phyloP scores from a whole-genome alignment of 1,140 invertebrate species.

The Caligus rogercresseyi region DNA sequence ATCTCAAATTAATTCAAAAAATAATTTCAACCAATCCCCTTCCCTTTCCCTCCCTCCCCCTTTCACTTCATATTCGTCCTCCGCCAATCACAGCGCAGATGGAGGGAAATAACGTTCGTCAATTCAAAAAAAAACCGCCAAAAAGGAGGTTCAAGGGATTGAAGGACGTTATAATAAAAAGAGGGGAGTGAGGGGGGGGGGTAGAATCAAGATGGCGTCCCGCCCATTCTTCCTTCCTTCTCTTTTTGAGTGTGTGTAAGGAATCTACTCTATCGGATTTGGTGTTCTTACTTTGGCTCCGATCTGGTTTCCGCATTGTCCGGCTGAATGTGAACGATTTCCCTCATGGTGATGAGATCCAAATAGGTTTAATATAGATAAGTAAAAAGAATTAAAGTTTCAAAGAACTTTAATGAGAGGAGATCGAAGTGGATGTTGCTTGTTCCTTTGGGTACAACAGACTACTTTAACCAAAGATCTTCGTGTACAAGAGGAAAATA shows the following conservation, averaged over 20 bases:
- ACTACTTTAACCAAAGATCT: background rate
- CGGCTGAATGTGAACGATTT: constrained; percentile 22
- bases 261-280: too few species aligned
- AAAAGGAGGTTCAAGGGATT: background rate
- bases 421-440: constrained; percentile 1
- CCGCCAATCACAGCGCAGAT: too few species aligned
- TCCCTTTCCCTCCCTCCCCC: background rate
- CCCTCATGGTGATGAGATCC: constrained; percentile 7
- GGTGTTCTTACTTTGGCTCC: constrained; percentile 4
- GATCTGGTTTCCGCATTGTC: constrained; percentile 22
- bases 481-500: background rate
- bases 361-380: background rate
- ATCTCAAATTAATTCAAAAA: too few species aligned
- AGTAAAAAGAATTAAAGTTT: background rate
- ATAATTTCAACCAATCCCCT: too few species aligned
- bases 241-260: too few species aligned
- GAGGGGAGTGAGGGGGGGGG: too few species aligned
- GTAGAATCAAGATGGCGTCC: background rate
- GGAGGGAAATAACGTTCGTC: background rate
- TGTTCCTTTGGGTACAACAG: background rate
- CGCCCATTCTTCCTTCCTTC: too few species aligned
- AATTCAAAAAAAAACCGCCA: background rate
- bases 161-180: too few species aligned
- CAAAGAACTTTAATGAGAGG: background rate
- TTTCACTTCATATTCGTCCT: background rate